phyloP scores from a whole-genome alignment of 2,113 vertebrate genomes.

The Laterallus jamaicensis region DNA sequence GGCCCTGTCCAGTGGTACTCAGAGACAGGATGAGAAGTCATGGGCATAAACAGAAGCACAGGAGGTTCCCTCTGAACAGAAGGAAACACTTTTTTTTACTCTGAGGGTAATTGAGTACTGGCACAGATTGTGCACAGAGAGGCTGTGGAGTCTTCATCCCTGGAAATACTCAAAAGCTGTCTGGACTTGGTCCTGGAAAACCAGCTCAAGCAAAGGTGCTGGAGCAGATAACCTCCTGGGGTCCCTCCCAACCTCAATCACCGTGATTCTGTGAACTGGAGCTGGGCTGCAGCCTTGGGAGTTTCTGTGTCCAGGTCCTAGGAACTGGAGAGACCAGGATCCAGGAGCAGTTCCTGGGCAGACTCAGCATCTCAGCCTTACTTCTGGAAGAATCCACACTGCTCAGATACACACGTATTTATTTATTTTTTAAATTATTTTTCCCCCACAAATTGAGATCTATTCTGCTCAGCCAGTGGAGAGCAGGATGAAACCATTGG shows the following conservation, averaged over 20 bases:
- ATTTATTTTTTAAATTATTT: too few relatives aligned
- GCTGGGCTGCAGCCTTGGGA: background rate
- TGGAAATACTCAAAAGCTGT: background rate
- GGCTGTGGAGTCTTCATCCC: background rate
- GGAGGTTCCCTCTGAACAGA: background rate
- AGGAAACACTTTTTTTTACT: background rate
- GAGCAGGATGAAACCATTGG: background rate
- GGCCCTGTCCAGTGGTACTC: background rate
- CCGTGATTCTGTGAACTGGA: background rate
- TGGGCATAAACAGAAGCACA: background rate
- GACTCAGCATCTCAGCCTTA: background rate
- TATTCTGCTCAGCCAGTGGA: background rate
- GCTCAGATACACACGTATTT: too few relatives aligned
- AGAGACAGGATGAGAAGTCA: background rate
- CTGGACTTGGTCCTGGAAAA: background rate
- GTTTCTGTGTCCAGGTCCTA: background rate
- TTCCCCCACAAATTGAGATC: background rate
- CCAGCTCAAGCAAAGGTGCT: background rate
- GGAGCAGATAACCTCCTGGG: background rate
- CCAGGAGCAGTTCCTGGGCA: background rate
- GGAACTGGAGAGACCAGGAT: background rate
- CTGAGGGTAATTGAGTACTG: background rate
- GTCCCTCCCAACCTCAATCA: background rate
- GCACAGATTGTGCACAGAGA: background rate
- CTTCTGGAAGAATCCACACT: background rate